Percentiles rank a stretch among this genome's conserved stretches.
phyloP scores from a whole-genome alignment of 2,113 vertebrate genomes.

The Pteruthius melanotis region DNA sequence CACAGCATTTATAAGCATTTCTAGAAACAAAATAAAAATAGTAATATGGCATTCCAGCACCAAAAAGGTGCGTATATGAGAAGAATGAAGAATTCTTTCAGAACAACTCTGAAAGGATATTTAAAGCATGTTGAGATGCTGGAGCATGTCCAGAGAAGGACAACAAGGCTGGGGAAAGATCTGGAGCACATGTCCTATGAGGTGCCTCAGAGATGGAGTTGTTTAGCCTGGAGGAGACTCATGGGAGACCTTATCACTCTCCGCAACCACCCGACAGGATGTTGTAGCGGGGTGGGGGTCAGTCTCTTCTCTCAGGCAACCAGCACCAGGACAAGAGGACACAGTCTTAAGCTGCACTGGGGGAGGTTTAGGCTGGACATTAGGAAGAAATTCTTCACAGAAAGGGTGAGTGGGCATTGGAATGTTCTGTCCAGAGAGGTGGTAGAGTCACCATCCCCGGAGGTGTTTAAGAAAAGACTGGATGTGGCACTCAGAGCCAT shows the following conservation, averaged over 20 bases:
- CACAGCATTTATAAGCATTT: not conserved
- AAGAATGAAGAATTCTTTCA: not conserved
- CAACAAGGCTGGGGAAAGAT: not conserved
- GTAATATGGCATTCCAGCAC: not conserved
- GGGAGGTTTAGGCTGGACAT: not conserved
- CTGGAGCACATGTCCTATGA: not conserved
- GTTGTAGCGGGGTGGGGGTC: rapidly evolving
- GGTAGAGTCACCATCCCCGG: not conserved
- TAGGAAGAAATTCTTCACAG: not conserved
- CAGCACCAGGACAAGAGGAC: not conserved
- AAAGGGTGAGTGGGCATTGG: not conserved
- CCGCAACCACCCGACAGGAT: not conserved
- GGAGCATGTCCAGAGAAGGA: not conserved
- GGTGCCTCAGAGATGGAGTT: not conserved
- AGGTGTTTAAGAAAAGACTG: not conserved
- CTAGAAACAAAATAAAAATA: not conserved
- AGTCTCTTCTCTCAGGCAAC: not conserved
- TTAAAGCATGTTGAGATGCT: not conserved
- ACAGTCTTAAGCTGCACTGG: rapidly evolving
- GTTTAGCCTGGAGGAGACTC: not conserved
- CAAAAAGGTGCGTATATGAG: not conserved
- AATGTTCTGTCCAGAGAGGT: not conserved
- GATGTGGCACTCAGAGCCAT: not conserved
- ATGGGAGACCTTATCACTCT: not conserved
- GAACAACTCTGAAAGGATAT: not conserved